A percentile compares a stretch with the other conserved stretches of the same genome.
These are phyloP conservation scores for Thaumetopoea pityocampa DNA, from an alignment of 1,140 invertebrate genomes.

Conservation along the genomic window DNA sequence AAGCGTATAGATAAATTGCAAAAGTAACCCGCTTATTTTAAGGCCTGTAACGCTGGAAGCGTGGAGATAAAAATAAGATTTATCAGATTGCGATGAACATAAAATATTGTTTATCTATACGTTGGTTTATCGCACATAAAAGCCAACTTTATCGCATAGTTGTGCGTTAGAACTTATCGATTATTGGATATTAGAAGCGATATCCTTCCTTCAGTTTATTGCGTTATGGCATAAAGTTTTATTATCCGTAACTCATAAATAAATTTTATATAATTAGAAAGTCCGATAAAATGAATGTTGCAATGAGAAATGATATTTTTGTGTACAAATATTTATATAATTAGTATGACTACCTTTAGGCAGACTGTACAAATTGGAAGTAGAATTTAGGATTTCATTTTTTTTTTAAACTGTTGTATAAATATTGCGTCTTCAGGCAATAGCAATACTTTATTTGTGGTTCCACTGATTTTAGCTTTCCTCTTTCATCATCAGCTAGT, in stretches of 20 bases:
- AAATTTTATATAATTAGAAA: no score
- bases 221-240: slow-evolving; percentile 9
- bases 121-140: slow-evolving; percentile 67
- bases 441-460: no score
- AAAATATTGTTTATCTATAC: slow-evolving; percentile 71
- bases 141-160: slow-evolving; percentile 52
- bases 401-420: no score
- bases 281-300: no score
- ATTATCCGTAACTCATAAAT: no score
- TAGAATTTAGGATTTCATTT: no score
- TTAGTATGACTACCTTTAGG: no score
- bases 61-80: slow-evolving; percentile 63
- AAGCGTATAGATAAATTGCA: background rate
- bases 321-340: slow-evolving; percentile 9
- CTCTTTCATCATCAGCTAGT: no score
- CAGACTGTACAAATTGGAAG: no score
- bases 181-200: slow-evolving; percentile 27
- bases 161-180: slow-evolving; percentile 48
- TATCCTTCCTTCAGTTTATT: slow-evolving; percentile 13
- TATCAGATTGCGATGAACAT: slow-evolving; percentile 58
- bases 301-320: no score
- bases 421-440: no score
- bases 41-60: slow-evolving; percentile 8
- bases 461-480: no score
- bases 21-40: background rate